Evolutionary conservation across 2,797 vertebrate species (phyloP).

Genomic region (Pitangus sulphuratus): DNA sequence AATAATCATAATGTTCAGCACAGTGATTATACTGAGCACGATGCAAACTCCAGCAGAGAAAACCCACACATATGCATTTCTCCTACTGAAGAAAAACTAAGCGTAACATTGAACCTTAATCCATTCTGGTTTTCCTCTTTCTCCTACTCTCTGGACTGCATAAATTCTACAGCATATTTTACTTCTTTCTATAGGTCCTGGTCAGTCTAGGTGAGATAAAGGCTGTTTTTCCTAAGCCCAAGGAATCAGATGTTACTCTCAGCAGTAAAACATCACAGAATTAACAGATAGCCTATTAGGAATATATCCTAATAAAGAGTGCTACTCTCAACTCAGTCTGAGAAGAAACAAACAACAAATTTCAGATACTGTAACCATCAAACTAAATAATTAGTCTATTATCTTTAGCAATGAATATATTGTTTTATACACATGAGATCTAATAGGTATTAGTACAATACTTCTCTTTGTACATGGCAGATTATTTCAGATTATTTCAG

Average conservation of each 20-base stretch:
- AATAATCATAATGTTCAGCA: conserved; percentile 60
- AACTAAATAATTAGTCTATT: conserved; percentile 32
- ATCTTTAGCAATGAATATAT: conserved; percentile 20
- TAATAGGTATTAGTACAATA: neutral
- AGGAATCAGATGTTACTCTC: conserved; percentile 46
- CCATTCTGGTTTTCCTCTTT: neutral
- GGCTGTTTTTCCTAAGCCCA: conserved; percentile 25
- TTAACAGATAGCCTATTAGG: conserved; percentile 57
- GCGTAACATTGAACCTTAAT: neutral
- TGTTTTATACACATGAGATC: conserved; percentile 36
- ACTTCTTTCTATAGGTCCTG: neutral
- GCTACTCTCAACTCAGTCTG: neutral
- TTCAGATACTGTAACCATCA: neutral
- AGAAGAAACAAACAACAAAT: conserved; percentile 36
- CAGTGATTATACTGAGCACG: conserved; percentile 31
- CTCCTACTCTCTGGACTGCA: neutral
- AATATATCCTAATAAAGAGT: neutral
- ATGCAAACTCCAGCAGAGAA: conserved; percentile 52
- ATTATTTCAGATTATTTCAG: conserved; percentile 31
- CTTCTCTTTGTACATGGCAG: neutral
- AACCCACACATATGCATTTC: conserved; percentile 37
- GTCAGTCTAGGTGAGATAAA: conserved; percentile 19
- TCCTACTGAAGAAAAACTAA: conserved; percentile 24
- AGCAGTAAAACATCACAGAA: conserved; percentile 58
- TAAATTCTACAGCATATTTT: conserved; percentile 19